phyloP scores from a whole-genome alignment of 2,113 vertebrate species.

The Apistogramma diplotaenia region DNA sequence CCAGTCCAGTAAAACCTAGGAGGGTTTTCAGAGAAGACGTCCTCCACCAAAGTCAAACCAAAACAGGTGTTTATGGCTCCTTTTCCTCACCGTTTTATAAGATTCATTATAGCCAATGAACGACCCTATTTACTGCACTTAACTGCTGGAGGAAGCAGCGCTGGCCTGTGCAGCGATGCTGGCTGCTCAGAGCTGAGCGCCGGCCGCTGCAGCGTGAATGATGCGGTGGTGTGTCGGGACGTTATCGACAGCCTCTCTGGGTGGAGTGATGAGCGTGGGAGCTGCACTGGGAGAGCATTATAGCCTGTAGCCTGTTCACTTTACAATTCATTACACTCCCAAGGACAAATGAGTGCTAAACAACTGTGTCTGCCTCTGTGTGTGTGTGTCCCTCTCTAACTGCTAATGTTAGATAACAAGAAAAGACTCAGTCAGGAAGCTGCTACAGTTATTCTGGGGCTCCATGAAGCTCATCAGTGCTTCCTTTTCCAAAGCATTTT shows the following conservation, averaged over 20 bases:
- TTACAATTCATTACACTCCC: slow-evolving; percentile 73
- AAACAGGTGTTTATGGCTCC: not conserved
- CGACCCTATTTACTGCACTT: not conserved
- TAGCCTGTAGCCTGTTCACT: slow-evolving; percentile 69
- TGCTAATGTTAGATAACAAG: not conserved
- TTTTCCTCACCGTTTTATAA: not conserved
- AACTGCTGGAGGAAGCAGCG: not conserved
- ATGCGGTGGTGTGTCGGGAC: slow-evolving; percentile 21
- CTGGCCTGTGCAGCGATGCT: not conserved
- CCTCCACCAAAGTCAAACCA: not conserved
- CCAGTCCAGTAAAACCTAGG: too few species aligned
- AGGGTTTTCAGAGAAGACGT: not conserved
- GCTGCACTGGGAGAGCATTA: slow-evolving; percentile 56
- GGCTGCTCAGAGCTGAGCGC: slow-evolving; percentile 4
- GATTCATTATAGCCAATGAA: not conserved
- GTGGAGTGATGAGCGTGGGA: slow-evolving; percentile 58
- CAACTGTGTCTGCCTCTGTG: slow-evolving; percentile 35
- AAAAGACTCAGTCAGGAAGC: not conserved
- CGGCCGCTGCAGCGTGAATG: slow-evolving; percentile 21
- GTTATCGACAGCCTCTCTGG: slow-evolving; percentile 58
- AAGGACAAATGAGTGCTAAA: slow-evolving; percentile 65
- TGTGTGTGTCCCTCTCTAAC: not conserved
- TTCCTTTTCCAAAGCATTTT: not conserved
- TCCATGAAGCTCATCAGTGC: not conserved
- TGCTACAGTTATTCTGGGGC: not conserved